Percentiles rank a stretch among this genome's conserved stretches.
phyloP scores from a whole-genome alignment of 2,888 invertebrate species.

The Heliconius aoede region DNA sequence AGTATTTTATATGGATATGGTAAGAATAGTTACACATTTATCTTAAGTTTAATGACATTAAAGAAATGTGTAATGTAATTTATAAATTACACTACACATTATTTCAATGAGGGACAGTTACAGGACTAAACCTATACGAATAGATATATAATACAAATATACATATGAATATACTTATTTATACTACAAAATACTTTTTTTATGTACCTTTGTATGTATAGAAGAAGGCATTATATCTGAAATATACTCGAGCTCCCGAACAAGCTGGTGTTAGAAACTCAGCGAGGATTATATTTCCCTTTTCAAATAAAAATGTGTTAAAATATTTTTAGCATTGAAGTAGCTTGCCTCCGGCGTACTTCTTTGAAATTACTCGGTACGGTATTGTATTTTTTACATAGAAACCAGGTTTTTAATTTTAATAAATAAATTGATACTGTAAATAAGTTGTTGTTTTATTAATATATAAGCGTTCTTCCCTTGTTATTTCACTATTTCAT shows the following conservation, averaged over 20 bases:
- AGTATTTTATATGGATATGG: too few species aligned
- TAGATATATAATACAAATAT: not conserved
- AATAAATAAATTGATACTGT: too few species aligned
- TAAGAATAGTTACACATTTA: too few species aligned
- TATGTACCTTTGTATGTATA: not conserved
- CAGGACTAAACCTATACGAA: not conserved
- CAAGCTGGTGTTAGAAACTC: not conserved
- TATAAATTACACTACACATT: too few species aligned
- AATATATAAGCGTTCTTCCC: too few species aligned
- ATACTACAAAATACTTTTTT: not conserved
- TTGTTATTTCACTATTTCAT: not conserved
- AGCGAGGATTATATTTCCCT: not conserved
- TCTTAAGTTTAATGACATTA: too few species aligned
- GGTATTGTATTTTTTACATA: not conserved
- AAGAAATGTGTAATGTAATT: too few species aligned
- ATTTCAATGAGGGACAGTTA: not conserved
- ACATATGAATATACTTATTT: too few species aligned
- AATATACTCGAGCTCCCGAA: not conserved
- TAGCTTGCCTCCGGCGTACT: not conserved
- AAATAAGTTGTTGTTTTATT: too few species aligned
- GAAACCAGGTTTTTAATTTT: not conserved
- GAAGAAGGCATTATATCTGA: not conserved
- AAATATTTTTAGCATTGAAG: not conserved
- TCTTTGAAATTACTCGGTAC: not conserved
- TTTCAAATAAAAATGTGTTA: conserved; percentile 5